A percentile compares a stretch with the other conserved stretches of the same genome.
Evolutionary conservation across 2,797 vertebrate species (phyloP).

Genomic region (Falco biarmicus): DNA sequence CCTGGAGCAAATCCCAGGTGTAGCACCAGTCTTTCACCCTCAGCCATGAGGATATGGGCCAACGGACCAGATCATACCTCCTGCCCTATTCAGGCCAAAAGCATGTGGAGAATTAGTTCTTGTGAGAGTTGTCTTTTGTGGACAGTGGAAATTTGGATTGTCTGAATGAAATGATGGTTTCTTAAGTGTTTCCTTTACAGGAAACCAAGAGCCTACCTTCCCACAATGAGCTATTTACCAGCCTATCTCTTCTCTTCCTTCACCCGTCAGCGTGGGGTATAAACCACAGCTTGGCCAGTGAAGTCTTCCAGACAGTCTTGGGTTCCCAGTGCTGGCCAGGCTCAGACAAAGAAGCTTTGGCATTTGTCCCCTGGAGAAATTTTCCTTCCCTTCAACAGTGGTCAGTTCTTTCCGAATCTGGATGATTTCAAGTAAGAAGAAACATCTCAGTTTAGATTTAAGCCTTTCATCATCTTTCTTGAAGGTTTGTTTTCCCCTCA

Average conservation of each 20-base stretch:
- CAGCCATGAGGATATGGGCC: not conserved
- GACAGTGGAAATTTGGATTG: not conserved
- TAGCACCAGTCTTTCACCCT: not conserved
- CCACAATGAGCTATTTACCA: not conserved
- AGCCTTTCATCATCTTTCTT: slow-evolving; percentile 3
- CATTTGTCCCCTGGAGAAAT: not conserved
- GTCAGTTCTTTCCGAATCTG: not conserved
- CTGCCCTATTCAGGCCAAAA: not conserved
- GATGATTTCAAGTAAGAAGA: not conserved
- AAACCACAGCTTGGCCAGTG: not conserved
- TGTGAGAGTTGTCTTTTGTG: not conserved
- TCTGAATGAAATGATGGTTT: not conserved
- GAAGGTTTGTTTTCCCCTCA: not conserved
- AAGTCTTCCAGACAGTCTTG: not conserved
- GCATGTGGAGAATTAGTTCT: not conserved
- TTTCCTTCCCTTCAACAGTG: not conserved
- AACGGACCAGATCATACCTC: not conserved
- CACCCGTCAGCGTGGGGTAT: not conserved
- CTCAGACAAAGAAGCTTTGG: slow-evolving; percentile 4
- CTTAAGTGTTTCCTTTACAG: not conserved
- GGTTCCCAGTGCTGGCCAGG: not conserved
- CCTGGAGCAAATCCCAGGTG: not conserved
- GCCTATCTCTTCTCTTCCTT: not conserved
- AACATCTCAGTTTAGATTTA: slow-evolving; percentile 4
- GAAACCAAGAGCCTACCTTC: not conserved